Evolutionary conservation across 1,140 invertebrate genomes (phyloP).

Genomic region (Bombyx mandarina): DNA sequence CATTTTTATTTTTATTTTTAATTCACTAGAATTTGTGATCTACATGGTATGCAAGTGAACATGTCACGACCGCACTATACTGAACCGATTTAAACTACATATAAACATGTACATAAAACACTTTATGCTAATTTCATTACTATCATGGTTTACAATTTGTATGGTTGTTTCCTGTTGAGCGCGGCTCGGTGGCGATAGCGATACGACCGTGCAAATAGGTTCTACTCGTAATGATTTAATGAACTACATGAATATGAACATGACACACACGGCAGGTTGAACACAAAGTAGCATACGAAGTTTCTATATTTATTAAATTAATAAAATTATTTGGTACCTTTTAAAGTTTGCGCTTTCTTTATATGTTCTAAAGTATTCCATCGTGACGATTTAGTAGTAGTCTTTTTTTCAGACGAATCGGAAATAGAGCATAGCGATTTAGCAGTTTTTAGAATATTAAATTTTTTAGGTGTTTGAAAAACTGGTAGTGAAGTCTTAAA

Average conservation of each 20-base stretch:
- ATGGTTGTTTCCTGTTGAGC: constrained; percentile 50
- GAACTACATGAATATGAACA: constrained; percentile 1
- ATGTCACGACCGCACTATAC: constrained; percentile 21
- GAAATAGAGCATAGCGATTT: constrained; percentile 19
- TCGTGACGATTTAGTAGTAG: constrained; percentile 27
- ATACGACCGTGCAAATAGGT: constrained; percentile 18
- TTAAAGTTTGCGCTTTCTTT: neutral
- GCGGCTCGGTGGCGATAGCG: constrained; percentile 25
- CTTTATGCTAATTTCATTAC: constrained; percentile 33
- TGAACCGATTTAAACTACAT: neutral
- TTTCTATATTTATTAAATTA: neutral
- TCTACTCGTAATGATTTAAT: constrained; percentile 7
- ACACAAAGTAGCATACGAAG: neutral
- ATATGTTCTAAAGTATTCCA: constrained; percentile 35
- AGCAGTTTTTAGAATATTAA: constrained; percentile 21
- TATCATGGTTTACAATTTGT: constrained; percentile 50
- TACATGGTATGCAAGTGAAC: constrained; percentile 2
- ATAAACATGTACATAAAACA: constrained; percentile 7
- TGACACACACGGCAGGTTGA: neutral
- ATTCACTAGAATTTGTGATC: too few relatives aligned
- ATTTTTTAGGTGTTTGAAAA: constrained; percentile 13
- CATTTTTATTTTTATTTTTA: too few relatives aligned
- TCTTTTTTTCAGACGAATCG: constrained; percentile 9
- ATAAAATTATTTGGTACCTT: neutral
- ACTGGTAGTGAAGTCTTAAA: constrained; percentile 16